phyloP scores from a whole-genome alignment of 1,140 invertebrate genomes.

The Drosophila sechellia region DNA sequence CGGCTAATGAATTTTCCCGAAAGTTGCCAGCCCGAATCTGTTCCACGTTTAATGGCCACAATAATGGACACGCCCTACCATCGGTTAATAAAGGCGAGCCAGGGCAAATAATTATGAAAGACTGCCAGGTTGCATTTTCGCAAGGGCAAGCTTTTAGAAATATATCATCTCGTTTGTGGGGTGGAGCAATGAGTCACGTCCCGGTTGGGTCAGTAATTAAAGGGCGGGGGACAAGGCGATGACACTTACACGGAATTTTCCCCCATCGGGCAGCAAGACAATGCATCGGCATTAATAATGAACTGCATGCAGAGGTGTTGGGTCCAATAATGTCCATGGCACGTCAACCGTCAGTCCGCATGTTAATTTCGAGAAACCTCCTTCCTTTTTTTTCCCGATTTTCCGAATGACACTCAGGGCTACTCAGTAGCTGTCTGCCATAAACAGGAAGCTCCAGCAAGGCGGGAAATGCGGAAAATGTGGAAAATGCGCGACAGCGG shows the following conservation, averaged over 20 bases:
- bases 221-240: constrained; percentile 1
- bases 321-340: constrained; percentile 41
- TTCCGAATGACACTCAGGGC: constrained; percentile 33
- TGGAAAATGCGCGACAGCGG: constrained; percentile 4
- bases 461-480: constrained; percentile 5
- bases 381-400: constrained; percentile 29
- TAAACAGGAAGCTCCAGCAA: constrained; percentile 31
- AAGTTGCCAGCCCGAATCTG: constrained; percentile 31
- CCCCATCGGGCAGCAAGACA: neutral
- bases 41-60: constrained; percentile 33
- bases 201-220: constrained; percentile 16
- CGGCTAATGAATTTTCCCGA: constrained; percentile 36
- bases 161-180: neutral
- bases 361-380: constrained; percentile 45
- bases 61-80: neutral
- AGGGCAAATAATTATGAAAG: constrained; percentile 29
- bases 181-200: constrained; percentile 24
- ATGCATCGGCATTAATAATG: constrained; percentile 65
- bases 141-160: constrained; percentile 12
- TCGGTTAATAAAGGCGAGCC: neutral
- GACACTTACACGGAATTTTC: constrained; percentile 1
- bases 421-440: constrained; percentile 43
- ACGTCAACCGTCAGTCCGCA: constrained; percentile 54
- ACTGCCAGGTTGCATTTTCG: constrained; percentile 26
- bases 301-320: constrained; percentile 57